Percentiles rank a stretch among this genome's conserved stretches.
phyloP scores from a whole-genome alignment of 2,797 vertebrate genomes.

The Uromys caudimaculatus region DNA sequence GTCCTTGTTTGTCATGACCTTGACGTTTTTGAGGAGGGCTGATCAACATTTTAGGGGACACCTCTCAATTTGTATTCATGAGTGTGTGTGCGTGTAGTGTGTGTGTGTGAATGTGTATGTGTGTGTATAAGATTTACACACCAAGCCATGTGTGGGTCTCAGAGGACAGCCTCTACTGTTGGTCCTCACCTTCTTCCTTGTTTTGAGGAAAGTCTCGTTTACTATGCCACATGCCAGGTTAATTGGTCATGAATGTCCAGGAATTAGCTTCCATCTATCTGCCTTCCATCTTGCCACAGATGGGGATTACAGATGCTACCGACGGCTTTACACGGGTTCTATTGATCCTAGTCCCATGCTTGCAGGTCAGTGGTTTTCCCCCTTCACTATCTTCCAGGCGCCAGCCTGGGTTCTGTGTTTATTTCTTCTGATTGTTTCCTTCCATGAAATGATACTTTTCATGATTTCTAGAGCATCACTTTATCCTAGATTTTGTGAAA shows the following conservation, averaged over 20 bases:
- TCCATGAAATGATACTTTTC: no score
- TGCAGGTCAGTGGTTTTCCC: not conserved
- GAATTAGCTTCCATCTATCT: not conserved
- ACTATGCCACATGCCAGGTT: not conserved
- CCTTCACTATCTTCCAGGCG: not conserved
- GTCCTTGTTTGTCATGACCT: not conserved
- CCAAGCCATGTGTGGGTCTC: not conserved
- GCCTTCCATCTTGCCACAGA: not conserved
- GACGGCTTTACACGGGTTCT: not conserved
- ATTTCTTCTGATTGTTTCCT: not conserved
- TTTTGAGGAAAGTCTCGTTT: not conserved
- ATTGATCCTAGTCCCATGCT: not conserved
- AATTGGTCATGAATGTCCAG: no score
- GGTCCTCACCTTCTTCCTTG: no score
- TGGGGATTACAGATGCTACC: not conserved
- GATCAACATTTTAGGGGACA: not conserved
- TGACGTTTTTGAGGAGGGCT: not conserved
- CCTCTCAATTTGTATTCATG: not conserved
- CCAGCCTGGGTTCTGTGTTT: not conserved
- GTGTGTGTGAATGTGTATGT: not conserved
- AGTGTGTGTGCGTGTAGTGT: not conserved
- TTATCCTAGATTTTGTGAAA: not conserved
- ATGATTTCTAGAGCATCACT: not conserved
- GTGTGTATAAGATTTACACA: not conserved
- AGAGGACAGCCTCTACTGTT: not conserved